Percentiles rank a stretch among this genome's conserved stretches.
These are phyloP conservation scores for Lagria hirta DNA, from an alignment of 2,888 invertebrate species.

Conservation along the genomic window DNA sequence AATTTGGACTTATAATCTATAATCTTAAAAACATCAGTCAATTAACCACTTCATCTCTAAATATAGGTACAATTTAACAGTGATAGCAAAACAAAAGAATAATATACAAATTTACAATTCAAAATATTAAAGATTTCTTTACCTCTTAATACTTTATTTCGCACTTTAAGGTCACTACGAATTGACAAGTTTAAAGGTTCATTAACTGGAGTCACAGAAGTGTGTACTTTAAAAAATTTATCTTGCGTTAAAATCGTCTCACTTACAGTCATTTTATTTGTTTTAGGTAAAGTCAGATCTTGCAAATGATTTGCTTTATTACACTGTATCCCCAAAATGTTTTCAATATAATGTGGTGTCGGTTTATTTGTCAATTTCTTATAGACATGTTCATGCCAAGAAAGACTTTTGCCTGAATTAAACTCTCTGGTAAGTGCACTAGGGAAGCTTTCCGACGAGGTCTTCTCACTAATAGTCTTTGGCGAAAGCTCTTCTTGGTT, in stretches of 20 bases:
- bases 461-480: too few relatives aligned
- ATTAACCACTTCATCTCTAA: too few relatives aligned
- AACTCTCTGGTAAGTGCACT: constrained; percentile 21
- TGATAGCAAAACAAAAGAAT: too few relatives aligned
- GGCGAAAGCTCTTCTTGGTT: constrained; percentile 1
- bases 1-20: too few relatives aligned
- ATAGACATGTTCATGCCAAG: constrained; percentile 92
- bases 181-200: constrained; percentile 53
- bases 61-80: too few relatives aligned
- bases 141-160: too few relatives aligned
- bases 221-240: constrained; percentile 33
- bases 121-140: too few relatives aligned
- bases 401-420: constrained; percentile 38
- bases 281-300: constrained; percentile 19
- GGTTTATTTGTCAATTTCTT: constrained; percentile 78
- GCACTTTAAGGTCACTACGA: constrained; percentile 46
- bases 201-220: constrained; percentile 41
- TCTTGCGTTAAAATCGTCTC: constrained; percentile 32
- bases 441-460: constrained; percentile 9
- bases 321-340: constrained; percentile 69
- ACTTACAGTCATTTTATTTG: constrained; percentile 29
- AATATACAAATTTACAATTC: too few relatives aligned
- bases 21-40: too few relatives aligned
- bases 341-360: constrained; percentile 84
- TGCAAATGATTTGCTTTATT: constrained; percentile 21